Evolutionary conservation across 2,888 invertebrate species (phyloP).

Genomic region (Strigamia transsilvanica): DNA sequence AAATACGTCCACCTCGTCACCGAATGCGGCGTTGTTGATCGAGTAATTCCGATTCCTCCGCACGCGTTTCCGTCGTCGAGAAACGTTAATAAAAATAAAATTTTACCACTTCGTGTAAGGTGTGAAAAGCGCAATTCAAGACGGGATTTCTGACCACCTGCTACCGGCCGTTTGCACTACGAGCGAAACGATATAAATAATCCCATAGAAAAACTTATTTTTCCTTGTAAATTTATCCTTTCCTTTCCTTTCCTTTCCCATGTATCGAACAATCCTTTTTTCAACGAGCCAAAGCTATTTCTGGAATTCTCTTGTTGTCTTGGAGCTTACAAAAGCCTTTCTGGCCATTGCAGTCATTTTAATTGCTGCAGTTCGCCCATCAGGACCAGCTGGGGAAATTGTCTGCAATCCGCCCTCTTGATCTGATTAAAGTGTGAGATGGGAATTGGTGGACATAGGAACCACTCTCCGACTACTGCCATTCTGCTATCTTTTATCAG

Average conservation of each 20-base stretch:
- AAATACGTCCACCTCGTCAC: slow-evolving; percentile 37
- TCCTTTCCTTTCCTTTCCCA: not conserved
- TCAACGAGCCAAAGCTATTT: not conserved
- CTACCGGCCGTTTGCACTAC: slow-evolving; percentile 41
- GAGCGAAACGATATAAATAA: slow-evolving; percentile 39
- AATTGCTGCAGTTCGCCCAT: slow-evolving; percentile 44
- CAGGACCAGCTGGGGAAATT: slow-evolving; percentile 48
- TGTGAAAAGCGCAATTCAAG: slow-evolving; percentile 44
- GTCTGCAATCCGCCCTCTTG: slow-evolving; percentile 49
- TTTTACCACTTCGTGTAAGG: slow-evolving; percentile 42
- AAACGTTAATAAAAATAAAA: slow-evolving; percentile 45
- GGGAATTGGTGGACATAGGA: slow-evolving; percentile 45
- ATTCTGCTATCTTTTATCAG: slow-evolving; percentile 43
- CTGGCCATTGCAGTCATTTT: slow-evolving; percentile 45
- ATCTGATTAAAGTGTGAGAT: slow-evolving; percentile 48
- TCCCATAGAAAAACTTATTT: slow-evolving; percentile 41
- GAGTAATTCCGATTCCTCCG: slow-evolving; percentile 7
- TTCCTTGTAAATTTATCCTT: slow-evolving; percentile 24
- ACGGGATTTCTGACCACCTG: slow-evolving; percentile 49
- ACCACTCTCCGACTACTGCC: slow-evolving; percentile 29
- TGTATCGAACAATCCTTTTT: not conserved
- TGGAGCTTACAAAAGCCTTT: slow-evolving; percentile 31
- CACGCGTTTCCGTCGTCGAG: slow-evolving; percentile 28
- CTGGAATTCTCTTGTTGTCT: slow-evolving; percentile 40
- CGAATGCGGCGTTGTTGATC: slow-evolving; percentile 25